Evolutionary conservation across 2,113 vertebrate species (phyloP), one percentile per base, ranked within the genome.

Genomic region (Erythrolamprus reginae): DNA sequence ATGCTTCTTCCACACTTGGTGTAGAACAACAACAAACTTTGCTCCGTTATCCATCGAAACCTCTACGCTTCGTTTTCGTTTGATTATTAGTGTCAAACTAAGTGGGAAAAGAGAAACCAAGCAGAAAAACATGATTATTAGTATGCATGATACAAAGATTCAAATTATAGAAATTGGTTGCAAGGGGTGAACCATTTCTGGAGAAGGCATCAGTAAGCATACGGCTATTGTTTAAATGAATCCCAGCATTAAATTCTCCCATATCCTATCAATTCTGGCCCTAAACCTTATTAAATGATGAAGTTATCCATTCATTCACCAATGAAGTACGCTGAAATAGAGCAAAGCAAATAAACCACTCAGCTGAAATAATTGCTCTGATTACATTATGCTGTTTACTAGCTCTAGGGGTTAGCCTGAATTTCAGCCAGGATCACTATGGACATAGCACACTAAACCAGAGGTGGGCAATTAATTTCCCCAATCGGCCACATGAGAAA

Each of bases 1-100:
- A 92, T 98, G 98, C 84, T 98, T 97, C 95, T 97, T 96, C 98
- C 98, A 98, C 38, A 99, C 98, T 96, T 98, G 97, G 94, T 99
- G 99, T 61, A 99, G 94, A 94, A 99, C 89, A 88, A 99, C 96
- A 90, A 98, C 96, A 97, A 99, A 99, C 89, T 97, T 98, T 77
- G 95, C 96, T 0, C 98, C 97, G 15, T 97, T 97, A 92, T 94
- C 98, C 82, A 99, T 96, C 83, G 97, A 97, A 15, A 99, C 92
- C 10, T 96, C 95, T 58, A 99, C 92, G 91, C 97, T 98, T 88
- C 95, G 97, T 77, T 97, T 98, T 28, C 96, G 98, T 82, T 95
- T 97, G 92, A 99, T 95, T 21, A 90, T 92, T 93, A 99, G 89
- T 52, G 97, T 97, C 93, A 99, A 88, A 87, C 99, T 99, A 88